Conservation (phyloP, 2,888 invertebrate genomes). For the Pammene aurita region DNA sequence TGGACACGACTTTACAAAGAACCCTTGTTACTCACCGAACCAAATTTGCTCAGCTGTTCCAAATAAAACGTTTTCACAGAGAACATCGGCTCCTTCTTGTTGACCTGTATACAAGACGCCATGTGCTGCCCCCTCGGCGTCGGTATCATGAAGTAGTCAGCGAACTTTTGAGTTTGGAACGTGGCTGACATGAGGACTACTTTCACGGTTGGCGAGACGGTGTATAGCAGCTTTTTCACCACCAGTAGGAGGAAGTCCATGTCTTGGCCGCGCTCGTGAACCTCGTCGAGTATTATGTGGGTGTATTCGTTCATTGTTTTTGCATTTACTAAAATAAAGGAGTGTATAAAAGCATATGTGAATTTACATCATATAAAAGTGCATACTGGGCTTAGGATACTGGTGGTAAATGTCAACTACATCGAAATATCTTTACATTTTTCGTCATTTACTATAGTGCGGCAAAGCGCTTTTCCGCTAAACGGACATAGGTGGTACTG, state of each 20-base stretch:
- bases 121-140: conserved; percentile 56
- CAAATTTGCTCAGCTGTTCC: conserved; percentile 77
- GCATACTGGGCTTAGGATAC: too few species aligned
- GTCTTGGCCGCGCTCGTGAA: conserved; percentile 96
- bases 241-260: conserved; percentile 95
- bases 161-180: conserved; percentile 88
- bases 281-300: conserved; percentile 96
- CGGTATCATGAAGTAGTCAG: conserved; percentile 84
- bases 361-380: too few species aligned
- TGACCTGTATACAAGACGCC: conserved; percentile 73
- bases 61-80: conserved; percentile 86
- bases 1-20: background rate
- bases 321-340: conserved; percentile 74
- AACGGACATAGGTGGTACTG: too few species aligned
- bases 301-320: conserved; percentile 91
- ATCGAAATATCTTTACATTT: too few species aligned
- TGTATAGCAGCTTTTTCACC: conserved; percentile 89
- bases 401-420: too few species aligned
- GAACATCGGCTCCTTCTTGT: conserved; percentile 76
- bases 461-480: too few species aligned
- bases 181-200: conserved; percentile 97
- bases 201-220: conserved; percentile 70
- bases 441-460: too few species aligned
- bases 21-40: conserved; percentile 63
- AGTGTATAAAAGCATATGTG: too few species aligned